Evolutionary conservation across 2,113 vertebrate genomes (phyloP), one percentile per base, ranked within the genome.

Genomic region (Chrysemys picta): DNA sequence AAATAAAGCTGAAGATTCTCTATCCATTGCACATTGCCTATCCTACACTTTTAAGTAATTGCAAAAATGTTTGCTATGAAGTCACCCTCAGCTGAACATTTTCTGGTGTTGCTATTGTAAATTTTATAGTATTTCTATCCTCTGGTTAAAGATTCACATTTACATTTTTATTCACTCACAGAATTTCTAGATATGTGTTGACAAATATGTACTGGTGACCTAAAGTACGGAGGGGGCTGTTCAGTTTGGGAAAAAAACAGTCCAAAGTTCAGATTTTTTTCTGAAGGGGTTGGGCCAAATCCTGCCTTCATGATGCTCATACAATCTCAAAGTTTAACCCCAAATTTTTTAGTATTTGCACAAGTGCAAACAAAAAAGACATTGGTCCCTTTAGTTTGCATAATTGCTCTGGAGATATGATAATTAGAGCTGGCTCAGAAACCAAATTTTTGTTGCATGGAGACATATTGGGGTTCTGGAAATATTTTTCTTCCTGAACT

Each of bases 1-100:
- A 98, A 98, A 98, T 97, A 98, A 98, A 98, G 96, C 98, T 98
- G 98, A 98, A 98, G 96, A 98, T 97, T 97, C 98, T 98, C 95
- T 94, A 98, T 97, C 93, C 94, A 94, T 83, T 95, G 95, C 57
- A 96, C 91, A 95, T 91, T 94, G 92, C 96, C 97, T 93, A 95
- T 89, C 91, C 54, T 95, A 96, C 90, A 94, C 85, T 88, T 95
- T 90, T 65, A 97, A 98, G 81, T 25, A 91, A 88, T 93, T 80
- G 87, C 62, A 84, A 89, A 97, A 96, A 3, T 75, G 88, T 81
- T 69, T 69, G 52, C 83, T 65, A 53, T 25, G 72, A 85, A 65
- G 81, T 92, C 2, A 12, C 81, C 57, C 90, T 91, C 69, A 89
- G 69, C 86, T 82, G 24, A 82, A 83, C 80, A 22, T 54, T 45